Base-by-base conservation (phyloP, 2,797 vertebrate species). In the Alcedo atthis region DNA sequence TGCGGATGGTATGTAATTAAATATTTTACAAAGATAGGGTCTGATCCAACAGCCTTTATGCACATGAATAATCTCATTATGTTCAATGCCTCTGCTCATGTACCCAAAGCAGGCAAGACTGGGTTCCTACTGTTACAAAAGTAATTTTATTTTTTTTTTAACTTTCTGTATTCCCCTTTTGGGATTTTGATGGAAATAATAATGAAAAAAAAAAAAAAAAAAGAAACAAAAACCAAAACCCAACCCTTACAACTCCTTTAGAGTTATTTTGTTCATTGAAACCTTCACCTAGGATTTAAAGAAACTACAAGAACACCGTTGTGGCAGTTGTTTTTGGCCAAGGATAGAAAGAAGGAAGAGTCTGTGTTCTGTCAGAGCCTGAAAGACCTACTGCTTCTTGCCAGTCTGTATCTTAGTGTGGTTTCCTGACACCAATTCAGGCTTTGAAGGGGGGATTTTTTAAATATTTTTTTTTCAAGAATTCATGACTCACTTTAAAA, bases 391-490 rank as follows among this genome's bases (percentile, higher is more conserved):
- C 0, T 54, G 71, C 91, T 49, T 89, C 95, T 96, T 55, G 94
- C 91, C 90, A 95, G 93, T 28, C 74, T 75, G 0, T 21, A 63
- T 94, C 90, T 96, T 61, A 32, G 15, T 75, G 82, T 25, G 76
- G 67, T 93, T 97, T 96, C 92, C 95, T 97, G 94, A 97, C 85
- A 78, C 85, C 73, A 64, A 93, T 85, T 75, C 85, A 76, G 37
- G 79, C 54, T 74, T 69, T 75, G 79, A 80, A 90, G 67, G 68
- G 35, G 37, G 28, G 28, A 12, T n/a, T 28, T 66, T 28, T 30
- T 42, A 14, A 80, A 45, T 89, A 13, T 97, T 82, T 91, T 96
- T 96, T 84, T 95, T 73, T 76, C 26, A 78, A 82, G 58, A 86
- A 85, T 62, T 78, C 84, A 78, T 64, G 26, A 92, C 51, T 90